A percentile compares a stretch with the other conserved stretches of the same genome.
Evolutionary conservation across 2,113 vertebrate species (phyloP).

Genomic region (Callipepla squamata): DNA sequence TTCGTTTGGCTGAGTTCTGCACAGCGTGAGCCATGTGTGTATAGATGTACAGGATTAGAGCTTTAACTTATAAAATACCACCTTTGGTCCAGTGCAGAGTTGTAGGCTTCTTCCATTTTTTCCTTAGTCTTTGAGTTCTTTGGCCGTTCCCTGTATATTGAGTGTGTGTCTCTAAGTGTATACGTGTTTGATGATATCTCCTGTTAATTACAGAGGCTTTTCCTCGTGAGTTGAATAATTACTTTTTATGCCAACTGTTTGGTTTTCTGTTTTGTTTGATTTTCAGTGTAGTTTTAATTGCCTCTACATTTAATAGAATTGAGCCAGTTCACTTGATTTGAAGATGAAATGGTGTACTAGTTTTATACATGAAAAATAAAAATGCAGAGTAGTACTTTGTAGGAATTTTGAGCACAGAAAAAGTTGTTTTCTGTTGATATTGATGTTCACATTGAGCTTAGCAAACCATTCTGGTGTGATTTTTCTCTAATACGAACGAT

Average conservation of each 20-base stretch:
- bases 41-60: background rate
- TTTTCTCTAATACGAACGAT: background rate
- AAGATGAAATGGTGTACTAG: background rate
- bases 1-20: background rate
- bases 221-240: slow-evolving; percentile 33
- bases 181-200: slow-evolving; percentile 60
- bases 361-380: background rate
- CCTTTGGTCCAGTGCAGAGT: background rate
- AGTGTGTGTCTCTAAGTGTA: background rate
- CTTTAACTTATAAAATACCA: background rate
- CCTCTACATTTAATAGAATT: slow-evolving; percentile 54
- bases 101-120: background rate
- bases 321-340: slow-evolving; percentile 61
- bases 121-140: background rate
- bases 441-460: background rate
- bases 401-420: background rate
- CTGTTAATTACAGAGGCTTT: slow-evolving; percentile 49
- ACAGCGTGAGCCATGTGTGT: background rate
- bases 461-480: background rate
- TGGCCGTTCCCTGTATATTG: slow-evolving; percentile 36
- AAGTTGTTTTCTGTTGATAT: background rate
- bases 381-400: background rate
- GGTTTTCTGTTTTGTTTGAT: slow-evolving; percentile 60
- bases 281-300: slow-evolving; percentile 48
- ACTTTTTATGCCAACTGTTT: slow-evolving; percentile 39